phyloP scores from a whole-genome alignment of 2,888 invertebrate species.

The Anthrax anthrax region DNA sequence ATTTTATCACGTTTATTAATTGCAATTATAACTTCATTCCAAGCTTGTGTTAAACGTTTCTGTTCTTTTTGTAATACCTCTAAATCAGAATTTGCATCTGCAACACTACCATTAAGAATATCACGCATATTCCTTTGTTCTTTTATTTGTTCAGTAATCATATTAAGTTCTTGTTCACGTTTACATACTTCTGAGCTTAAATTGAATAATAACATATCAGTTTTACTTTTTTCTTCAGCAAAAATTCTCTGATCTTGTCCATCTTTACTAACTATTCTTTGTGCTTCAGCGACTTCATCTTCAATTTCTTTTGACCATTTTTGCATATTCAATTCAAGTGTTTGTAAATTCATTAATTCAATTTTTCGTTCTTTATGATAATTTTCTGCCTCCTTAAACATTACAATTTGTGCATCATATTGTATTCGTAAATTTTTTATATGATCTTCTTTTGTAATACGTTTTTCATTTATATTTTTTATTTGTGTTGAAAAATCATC shows the following conservation, averaged over 20 bases:
- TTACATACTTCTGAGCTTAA: constrained; percentile 56
- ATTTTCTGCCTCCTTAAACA: constrained; percentile 21
- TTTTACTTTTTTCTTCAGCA: constrained; percentile 28
- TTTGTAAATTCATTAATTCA: constrained; percentile 26
- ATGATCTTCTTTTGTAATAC: constrained; percentile 28
- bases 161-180: constrained; percentile 48
- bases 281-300: constrained; percentile 28
- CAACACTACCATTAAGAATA: constrained; percentile 41
- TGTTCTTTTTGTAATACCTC: constrained; percentile 57
- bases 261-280: constrained; percentile 30
- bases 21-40: constrained; percentile 59
- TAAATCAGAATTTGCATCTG: constrained; percentile 56
- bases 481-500: constrained; percentile 35
- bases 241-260: constrained; percentile 29
- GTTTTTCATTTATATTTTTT: constrained; percentile 25
- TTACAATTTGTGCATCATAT: constrained; percentile 23
- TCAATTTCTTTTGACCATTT: constrained; percentile 30
- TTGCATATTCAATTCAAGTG: constrained; percentile 25
- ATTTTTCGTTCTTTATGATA: constrained; percentile 22
- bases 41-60: constrained; percentile 51
- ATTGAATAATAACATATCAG: constrained; percentile 52
- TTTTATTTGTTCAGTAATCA: constrained; percentile 47
- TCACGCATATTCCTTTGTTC: constrained; percentile 51
- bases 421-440: constrained; percentile 26
- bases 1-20: constrained; percentile 55